Evolutionary conservation across 1,140 invertebrate species (phyloP).

Genomic region (Brachionus koreanus): DNA sequence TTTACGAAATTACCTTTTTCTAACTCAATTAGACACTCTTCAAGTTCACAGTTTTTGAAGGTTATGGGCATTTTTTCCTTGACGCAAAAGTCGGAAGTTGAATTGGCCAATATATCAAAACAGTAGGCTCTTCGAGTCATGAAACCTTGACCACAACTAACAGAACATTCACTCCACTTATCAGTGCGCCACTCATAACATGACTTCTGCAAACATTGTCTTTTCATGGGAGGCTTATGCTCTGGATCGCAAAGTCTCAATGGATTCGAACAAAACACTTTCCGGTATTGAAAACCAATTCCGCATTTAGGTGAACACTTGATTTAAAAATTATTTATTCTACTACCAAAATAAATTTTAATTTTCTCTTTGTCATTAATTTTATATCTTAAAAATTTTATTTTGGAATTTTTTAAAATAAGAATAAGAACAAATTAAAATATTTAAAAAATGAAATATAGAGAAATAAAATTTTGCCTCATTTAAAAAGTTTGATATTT

Average conservation of each 20-base stretch:
- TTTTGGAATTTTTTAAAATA: no score
- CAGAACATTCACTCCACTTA: conserved; percentile 11
- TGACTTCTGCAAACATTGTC: not conserved
- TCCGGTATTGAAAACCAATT: not conserved
- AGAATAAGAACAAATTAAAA: no score
- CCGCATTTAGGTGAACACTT: conserved; percentile 9
- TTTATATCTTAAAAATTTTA: no score
- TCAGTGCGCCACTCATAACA: not conserved
- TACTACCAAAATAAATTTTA: not conserved
- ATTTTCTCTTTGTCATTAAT: no score
- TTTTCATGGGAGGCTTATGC: not conserved
- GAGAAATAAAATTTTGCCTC: no score
- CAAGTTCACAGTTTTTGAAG: not conserved
- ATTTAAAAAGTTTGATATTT: no score
- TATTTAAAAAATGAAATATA: no score
- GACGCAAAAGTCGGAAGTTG: conserved; percentile 8
- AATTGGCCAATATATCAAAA: not conserved
- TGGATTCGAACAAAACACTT: conserved; percentile 21
- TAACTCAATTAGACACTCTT: not conserved
- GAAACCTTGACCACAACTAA: conserved; percentile 33
- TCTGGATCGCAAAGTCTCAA: not conserved
- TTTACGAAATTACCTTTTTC: not conserved
- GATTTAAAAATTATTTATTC: not conserved
- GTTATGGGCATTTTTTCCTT: not conserved
- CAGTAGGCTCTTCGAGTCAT: not conserved